Evolutionary conservation across 2,797 vertebrate genomes (phyloP).

Genomic region (Sphaeramia orbicularis): DNA sequence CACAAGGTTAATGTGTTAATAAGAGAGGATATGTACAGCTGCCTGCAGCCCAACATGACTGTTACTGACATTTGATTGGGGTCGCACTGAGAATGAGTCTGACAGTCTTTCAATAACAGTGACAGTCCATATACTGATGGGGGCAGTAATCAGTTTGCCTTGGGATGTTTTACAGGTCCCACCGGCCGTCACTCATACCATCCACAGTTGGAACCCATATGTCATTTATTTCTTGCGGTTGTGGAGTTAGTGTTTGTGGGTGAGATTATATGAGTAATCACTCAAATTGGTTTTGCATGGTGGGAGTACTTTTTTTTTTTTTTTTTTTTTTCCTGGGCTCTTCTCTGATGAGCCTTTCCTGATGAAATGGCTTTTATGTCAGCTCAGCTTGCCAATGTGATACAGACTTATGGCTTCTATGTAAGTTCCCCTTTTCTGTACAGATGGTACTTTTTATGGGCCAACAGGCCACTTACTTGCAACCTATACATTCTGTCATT

Average conservation of each 20-base stretch:
- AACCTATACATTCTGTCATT: conserved; percentile 34
- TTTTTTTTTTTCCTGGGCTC: conserved; percentile 13
- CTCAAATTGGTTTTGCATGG: conserved; percentile 48
- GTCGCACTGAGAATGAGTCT: conserved; percentile 67
- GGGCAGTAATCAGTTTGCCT: conserved; percentile 71
- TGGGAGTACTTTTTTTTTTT: conserved; percentile 30
- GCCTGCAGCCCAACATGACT: conserved; percentile 70
- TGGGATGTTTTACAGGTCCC: conserved; percentile 78
- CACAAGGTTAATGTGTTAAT: conserved; percentile 79
- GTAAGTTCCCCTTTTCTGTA: conserved; percentile 15
- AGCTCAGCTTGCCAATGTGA: conserved; percentile 39
- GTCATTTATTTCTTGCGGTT: conserved; percentile 56
- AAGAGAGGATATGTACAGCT: conserved; percentile 71
- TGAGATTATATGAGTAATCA: conserved; percentile 63
- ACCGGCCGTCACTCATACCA: conserved; percentile 73
- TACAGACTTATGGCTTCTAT: conserved; percentile 22
- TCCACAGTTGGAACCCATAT: conserved; percentile 37
- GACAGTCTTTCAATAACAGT: conserved; percentile 80
- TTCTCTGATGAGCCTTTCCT: conserved; percentile 36
- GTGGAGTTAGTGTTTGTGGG: conserved; percentile 32
- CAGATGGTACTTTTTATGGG: conserved; percentile 28
- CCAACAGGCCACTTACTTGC: conserved; percentile 46
- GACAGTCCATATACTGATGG: conserved; percentile 72
- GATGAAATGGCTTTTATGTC: conserved; percentile 47
- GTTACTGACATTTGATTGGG: conserved; percentile 80